These are phyloP conservation scores for Drosophila yooni DNA, from an alignment of 2,888 invertebrate species.

Conservation along the genomic window DNA sequence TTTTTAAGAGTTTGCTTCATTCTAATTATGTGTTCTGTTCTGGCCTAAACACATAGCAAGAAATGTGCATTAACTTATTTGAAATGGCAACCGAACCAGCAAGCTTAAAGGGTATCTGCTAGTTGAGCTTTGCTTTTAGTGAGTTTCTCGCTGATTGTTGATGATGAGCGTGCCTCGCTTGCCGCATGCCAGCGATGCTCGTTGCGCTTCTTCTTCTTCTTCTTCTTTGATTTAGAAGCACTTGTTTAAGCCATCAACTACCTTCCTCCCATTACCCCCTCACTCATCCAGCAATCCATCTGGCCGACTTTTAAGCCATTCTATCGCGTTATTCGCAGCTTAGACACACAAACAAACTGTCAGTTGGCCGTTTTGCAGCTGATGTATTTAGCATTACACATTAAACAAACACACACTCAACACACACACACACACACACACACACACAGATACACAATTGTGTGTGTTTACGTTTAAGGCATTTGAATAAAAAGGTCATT, in stretches of 20 bases:
- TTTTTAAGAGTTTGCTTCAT: neutral
- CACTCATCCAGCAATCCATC: neutral
- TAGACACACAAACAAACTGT: conserved; percentile 76
- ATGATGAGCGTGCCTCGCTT: conserved; percentile 30
- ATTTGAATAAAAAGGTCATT: conserved; percentile 55
- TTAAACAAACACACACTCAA: neutral
- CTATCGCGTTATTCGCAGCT: conserved; percentile 34
- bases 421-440: conserved; percentile 7
- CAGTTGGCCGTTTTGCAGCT: conserved; percentile 65
- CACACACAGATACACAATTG: conserved; percentile 5
- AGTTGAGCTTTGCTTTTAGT: neutral
- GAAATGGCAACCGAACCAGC: no score
- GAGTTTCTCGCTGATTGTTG: neutral
- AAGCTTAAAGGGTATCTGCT: neutral
- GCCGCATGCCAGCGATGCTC: conserved; percentile 53
- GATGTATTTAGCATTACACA: conserved; percentile 72
- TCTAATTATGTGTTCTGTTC: no score
- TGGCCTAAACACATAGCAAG: no score
- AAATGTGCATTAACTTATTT: no score
- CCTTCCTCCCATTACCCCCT: neutral
- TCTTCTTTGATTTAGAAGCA: conserved; percentile 35
- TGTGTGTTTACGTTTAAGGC: conserved; percentile 40
- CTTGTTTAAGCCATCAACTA: conserved; percentile 32
- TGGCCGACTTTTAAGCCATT: conserved; percentile 15
- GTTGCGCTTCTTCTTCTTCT: conserved; percentile 17